Evolutionary conservation across 64 coral and sea anemone species (phyloP), one percentile per base, ranked within the genome.

Genomic region (Montipora capricornis): DNA sequence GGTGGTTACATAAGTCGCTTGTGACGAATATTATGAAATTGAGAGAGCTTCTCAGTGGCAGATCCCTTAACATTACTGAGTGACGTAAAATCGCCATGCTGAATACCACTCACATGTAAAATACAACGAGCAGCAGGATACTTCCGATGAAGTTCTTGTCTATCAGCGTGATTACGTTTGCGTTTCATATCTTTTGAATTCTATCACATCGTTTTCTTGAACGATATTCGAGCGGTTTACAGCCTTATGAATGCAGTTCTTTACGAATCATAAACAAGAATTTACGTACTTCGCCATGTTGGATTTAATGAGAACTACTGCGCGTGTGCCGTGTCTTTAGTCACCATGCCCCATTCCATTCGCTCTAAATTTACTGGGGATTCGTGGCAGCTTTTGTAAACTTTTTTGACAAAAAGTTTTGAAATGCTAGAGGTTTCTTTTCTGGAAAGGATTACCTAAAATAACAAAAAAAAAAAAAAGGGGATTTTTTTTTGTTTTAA

Each of bases 1-100:
- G 68, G 78, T 85, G 45, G 47, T 49, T 92, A n/a, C 49, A 52
- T 74, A 4, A 92, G 81, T 46, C 81, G 26, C 50, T 49, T 92
- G 8, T 92, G 20, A 3, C 71, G 68, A 85, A 93, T 93, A 75
- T 80, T 37, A 37, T 37, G 29, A 37, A 37, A 37, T 37, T 37
- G 29, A 37, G 1, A 37, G 29, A 37, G 29, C 29, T 37, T 37
- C 29, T 37, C 29, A 37, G 29, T 37, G 29, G 29, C 29, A 37
- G 29, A 37, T 37, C 29, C 29, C 29, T 37, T 37, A 37, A 37
- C 1, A 37, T 37, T 37, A 37, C 29, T 92, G 9, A 92, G 50
- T 76, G 80, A 12, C 7, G 90, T 92, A n/a, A 92, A 92, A 20
- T 85, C 80, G 50, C 81, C 81, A 80, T 80, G 29, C 29, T 37